Conservation (phyloP, 2,797 vertebrate genomes). For the Eulemur coronatus region DNA sequence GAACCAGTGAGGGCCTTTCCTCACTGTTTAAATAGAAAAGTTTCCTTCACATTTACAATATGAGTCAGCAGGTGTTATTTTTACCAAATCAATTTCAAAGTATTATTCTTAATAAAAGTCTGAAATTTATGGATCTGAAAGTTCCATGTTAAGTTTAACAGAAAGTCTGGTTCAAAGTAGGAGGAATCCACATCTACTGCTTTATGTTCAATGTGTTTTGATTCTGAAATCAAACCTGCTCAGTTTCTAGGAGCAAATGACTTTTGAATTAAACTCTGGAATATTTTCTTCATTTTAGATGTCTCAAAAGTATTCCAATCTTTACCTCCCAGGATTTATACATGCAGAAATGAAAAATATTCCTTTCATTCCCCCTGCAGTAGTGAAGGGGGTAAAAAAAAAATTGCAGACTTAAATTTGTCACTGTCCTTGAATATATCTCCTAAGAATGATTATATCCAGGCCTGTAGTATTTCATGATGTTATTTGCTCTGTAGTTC, state of each 20-base stretch:
- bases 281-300: slow-evolving; percentile 29
- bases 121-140: slow-evolving; percentile 52
- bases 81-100: slow-evolving; percentile 55
- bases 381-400: background rate
- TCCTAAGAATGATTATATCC: background rate
- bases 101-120: slow-evolving; percentile 62
- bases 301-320: background rate
- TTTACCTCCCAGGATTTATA: background rate
- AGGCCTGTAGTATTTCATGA: background rate
- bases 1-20: background rate
- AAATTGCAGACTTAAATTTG: background rate
- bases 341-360: slow-evolving; percentile 14
- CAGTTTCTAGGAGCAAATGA: slow-evolving; percentile 31
- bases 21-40: slow-evolving; percentile 22
- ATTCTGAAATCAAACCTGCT: slow-evolving; percentile 60
- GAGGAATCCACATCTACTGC: background rate
- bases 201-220: slow-evolving; percentile 29
- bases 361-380: background rate
- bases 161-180: slow-evolving; percentile 45
- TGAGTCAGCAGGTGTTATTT: slow-evolving; percentile 61
- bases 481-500: background rate
- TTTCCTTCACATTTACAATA: slow-evolving; percentile 33
- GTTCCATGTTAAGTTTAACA: slow-evolving; percentile 46
- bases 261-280: slow-evolving; percentile 52
- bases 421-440: background rate